Conservation (phyloP, 64 coral and sea anemone species). For the Astreopora myriophthalma region DNA sequence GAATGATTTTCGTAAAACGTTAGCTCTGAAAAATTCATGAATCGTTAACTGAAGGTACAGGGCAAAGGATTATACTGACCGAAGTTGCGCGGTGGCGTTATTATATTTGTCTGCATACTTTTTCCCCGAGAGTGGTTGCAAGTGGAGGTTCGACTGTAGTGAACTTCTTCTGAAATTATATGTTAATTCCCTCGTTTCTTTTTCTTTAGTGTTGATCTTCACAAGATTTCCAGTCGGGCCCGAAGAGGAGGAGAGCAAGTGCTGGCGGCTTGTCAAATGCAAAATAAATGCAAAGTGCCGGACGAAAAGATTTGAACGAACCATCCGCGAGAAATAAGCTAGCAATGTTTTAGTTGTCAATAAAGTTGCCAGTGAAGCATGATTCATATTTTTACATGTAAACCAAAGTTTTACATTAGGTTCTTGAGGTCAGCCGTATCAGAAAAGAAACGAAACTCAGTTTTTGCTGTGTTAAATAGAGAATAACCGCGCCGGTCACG, state of each 20-base stretch:
- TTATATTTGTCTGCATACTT: background rate
- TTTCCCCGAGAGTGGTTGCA: background rate
- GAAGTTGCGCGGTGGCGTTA: background rate
- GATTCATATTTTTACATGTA: background rate
- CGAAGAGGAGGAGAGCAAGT: background rate
- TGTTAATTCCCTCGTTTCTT: background rate
- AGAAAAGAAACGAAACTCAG: no score
- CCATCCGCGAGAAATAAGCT: background rate
- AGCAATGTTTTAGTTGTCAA: background rate
- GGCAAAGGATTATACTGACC: no score
- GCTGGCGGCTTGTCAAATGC: background rate
- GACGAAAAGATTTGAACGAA: background rate
- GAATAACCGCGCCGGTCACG: no score
- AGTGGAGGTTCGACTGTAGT: background rate
- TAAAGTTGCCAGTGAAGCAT: background rate
- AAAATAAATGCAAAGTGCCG: background rate
- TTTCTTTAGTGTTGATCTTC: constrained; percentile 9
- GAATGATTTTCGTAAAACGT: no score
- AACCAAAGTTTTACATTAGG: background rate
- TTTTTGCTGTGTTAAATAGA: no score
- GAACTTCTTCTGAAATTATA: background rate
- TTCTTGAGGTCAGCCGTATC: no score
- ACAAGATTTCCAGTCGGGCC: background rate
- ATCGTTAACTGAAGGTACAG: no score
- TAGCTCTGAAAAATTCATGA: no score